Evolutionary conservation across 2,113 vertebrate species (phyloP), one percentile per base, ranked within the genome.

Genomic region (Typhlomys cinereus): DNA sequence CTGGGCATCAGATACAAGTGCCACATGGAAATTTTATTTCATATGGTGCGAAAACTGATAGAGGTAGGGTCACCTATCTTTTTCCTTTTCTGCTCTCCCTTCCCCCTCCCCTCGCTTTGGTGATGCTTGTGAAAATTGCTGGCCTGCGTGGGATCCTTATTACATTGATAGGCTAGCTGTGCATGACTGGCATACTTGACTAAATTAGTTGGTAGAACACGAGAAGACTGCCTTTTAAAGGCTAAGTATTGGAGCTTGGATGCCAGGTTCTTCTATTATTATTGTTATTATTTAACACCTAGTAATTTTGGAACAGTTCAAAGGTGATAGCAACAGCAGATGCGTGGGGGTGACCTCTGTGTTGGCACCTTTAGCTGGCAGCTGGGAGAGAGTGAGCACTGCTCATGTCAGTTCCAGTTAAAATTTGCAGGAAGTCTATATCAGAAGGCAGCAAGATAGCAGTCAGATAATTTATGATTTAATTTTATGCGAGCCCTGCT

Each of bases 21-120:
- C 98, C 98, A 99, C 99, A 99, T 99, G 98, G 99, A 99, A 99
- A 99, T 99, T 99, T 99, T 99, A 99, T 99, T 99, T 99, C 99
- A 99, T 99, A 98, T 90, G 95, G 98, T 98, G 98, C 98, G 98
- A 98, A 98, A 98, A 98, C 98, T 94, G 98, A 98, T 98, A 98
- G 98, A 98, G 97, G 97, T 98, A 98, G 98, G 98, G 98, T 98
- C 98, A 98, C 98, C 97, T 98, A 97, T 90, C 97, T 97, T 98
- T 97, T 97, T 95, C 21, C 17, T 54, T 54, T 54, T 54, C 17
- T 54, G 10, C 54, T 96, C 73, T 81, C 82, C 70, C 41, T 11
- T 89, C 78, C 85, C 66, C 21, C 23, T 6, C 93, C 57, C 80
- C 87, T 52, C 41, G 91, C 95, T 97, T 94, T 96, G 67, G 96